Evolutionary conservation across 2,113 vertebrate genomes (phyloP), one percentile per base, ranked within the genome.

Genomic region (Caranx melampygus): DNA sequence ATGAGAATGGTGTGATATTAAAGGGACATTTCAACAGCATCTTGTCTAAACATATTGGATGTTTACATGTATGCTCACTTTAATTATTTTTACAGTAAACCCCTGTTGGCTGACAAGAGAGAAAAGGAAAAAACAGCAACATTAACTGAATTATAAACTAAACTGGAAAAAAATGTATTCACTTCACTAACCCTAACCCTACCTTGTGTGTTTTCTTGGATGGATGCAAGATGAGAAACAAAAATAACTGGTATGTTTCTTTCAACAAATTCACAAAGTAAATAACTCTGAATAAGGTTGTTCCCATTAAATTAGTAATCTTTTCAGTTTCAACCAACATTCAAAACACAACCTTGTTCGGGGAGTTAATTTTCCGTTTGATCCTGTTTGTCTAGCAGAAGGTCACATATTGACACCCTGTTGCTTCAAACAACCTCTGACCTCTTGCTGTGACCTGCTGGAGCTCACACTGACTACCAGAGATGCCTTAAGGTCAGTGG

Each of bases 401-500:
- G 66, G 69, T 83, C 66, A 84, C 67, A 71, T 40, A 71, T 75
- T 89, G 81, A 89, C 68, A 84, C 67, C 58, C 15, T 81, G 69
- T 81, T 79, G 72, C 69, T 74, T 81, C 31, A n/a, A 45, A 9
- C 40, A 72, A 84, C 86, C 87, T 44, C 64, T 88, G 89, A 90
- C 84, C 91, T 74, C 75, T 89, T 9, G 2, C 49, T 18, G 83
- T 21, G 79, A 88, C 86, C 88, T 75, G 81, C 82, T 69, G 65
- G 82, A 91, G 67, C 68, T 54, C 59, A 81, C 70, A 88, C 74
- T 81, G 72, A 77, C 79, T 77, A 81, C 74, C 16, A 69, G 80
- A 74, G 84, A 86, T 72, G 84, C 72, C 55, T 68, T 68, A 83
- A 81, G 92, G 92, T 94, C 92, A 83, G 78, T 52, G 81, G 55